Base-by-base conservation (phyloP, 2,113 vertebrate species). In the Bubalus kerabau region DNA sequence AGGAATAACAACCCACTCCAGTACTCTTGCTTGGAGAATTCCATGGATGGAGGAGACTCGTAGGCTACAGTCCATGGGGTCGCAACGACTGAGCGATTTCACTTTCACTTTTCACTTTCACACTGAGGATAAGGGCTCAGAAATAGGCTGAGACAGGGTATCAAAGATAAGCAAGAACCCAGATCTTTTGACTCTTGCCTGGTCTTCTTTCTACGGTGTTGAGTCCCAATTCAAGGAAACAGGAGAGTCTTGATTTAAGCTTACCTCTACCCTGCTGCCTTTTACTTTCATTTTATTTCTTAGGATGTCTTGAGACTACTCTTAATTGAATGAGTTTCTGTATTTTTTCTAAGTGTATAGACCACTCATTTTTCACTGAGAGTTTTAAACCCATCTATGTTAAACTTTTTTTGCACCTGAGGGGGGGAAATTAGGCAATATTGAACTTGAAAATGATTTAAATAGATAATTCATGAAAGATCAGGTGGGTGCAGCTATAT, bases 401-500 rank as follows among this genome's bases (percentile, higher is more conserved):
- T 78, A 80, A 88, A 90, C 26, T 59, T 67, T n/a, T 88, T 59
- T 23, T 83, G 56, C n/a, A 64, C 13, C 9, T 40, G 11, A 91
- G 62, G 16, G 24, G 80, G 81, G 17, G 32, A 74, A 97, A 52
- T 12, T 16, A 91, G 67, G 54, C 5, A 13, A 62, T 86, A 86
- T 50, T 97, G 97, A 88, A 95, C 28, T 67, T 84, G 59, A 89
- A 94, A 96, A 93, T 84, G 26, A 93, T 46, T 17, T 84, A 83
- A 86, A 50, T 64, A 60, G 90, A 85, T 59, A 94, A 87, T 74
- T 89, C 30, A 57, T 30, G 15, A 95, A 74, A 40, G 24, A 32
- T 95, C 30, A 54, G 46, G 5, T 83, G 14, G n/a, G 15, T 43
- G 40, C 48, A 92, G 21, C 3, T 91, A 1, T 57, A 60, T 32